Evolutionary conservation across 2,113 vertebrate species (phyloP).

Genomic region (Scatophagus argus): DNA sequence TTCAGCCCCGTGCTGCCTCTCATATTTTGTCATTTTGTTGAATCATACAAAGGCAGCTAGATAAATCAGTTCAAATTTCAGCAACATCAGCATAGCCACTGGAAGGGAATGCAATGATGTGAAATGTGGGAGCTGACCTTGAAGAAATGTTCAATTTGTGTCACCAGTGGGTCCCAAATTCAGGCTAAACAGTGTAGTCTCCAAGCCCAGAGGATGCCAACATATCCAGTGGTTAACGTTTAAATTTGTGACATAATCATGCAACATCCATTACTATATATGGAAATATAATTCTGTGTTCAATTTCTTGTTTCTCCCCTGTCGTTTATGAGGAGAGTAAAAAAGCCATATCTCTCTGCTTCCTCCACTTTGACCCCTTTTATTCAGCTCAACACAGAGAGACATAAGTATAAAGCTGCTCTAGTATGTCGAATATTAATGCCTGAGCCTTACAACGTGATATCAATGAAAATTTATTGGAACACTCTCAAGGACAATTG

Average conservation of each 20-base stretch:
- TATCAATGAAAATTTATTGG: slow-evolving; percentile 62
- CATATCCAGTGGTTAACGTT: slow-evolving; percentile 12
- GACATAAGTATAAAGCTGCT: slow-evolving; percentile 8
- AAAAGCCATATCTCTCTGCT: not conserved
- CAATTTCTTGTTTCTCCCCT: not conserved
- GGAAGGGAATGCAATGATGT: slow-evolving; percentile 35
- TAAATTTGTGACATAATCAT: not conserved
- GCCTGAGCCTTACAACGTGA: slow-evolving; percentile 23
- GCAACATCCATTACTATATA: not conserved
- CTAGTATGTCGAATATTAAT: slow-evolving; percentile 23
- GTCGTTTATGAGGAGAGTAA: not conserved
- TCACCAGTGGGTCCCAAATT: slow-evolving; percentile 28
- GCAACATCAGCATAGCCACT: slow-evolving; percentile 59
- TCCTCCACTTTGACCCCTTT: slow-evolving; percentile 11
- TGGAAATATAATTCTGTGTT: not conserved
- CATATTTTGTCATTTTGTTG: slow-evolving; percentile 52
- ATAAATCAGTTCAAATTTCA: slow-evolving; percentile 60
- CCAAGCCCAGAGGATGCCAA: not conserved
- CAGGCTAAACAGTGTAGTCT: slow-evolving; percentile 21
- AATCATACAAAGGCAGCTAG: slow-evolving; percentile 57
- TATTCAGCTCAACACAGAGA: slow-evolving; percentile 6
- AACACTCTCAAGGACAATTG: slow-evolving; percentile 68
- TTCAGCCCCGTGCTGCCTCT: slow-evolving; percentile 13
- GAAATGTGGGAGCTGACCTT: slow-evolving; percentile 65
- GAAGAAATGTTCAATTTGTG: slow-evolving; percentile 61